Percentiles rank a stretch among this genome's conserved stretches.
phyloP scores from a whole-genome alignment of 2,888 invertebrate genomes.

The Mycalesis mineus region DNA sequence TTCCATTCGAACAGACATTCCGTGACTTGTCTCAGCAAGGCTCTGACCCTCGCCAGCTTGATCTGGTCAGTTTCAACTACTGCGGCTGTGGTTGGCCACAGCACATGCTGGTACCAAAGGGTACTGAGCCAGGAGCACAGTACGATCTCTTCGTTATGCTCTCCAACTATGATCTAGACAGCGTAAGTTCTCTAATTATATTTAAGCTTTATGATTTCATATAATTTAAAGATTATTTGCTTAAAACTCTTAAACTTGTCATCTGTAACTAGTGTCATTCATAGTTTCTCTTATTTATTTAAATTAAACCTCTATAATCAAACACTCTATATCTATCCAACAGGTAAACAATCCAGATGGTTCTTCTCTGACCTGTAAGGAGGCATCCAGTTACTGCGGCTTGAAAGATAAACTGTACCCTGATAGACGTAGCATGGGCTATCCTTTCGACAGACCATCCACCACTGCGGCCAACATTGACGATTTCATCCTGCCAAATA shows the following conservation, averaged over 20 bases:
- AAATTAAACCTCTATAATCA: no score
- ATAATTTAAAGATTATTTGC: no score
- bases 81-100: constrained; percentile 81
- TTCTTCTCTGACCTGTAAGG: constrained; percentile 2
- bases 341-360: constrained; percentile 21
- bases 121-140: constrained; percentile 52
- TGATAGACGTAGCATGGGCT: constrained; percentile 90
- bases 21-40: constrained; percentile 62
- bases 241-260: no score
- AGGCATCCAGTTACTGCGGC: constrained; percentile 87
- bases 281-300: no score
- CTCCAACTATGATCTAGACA: constrained; percentile 67
- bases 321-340: no score
- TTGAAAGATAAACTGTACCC: constrained; percentile 87
- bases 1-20: constrained; percentile 79
- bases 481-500: constrained; percentile 83
- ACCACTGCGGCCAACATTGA: constrained; percentile 75
- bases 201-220: neutral
- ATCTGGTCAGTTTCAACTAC: constrained; percentile 66
- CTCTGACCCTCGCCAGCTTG: constrained; percentile 36
- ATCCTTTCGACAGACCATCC: constrained; percentile 85
- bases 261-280: no score
- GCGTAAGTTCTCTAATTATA: constrained; percentile 41
- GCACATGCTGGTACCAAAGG: constrained; percentile 76
- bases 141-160: constrained; percentile 69